Evolutionary conservation across 2,888 invertebrate species (phyloP).

Genomic region (Platynereis dumerilii): DNA sequence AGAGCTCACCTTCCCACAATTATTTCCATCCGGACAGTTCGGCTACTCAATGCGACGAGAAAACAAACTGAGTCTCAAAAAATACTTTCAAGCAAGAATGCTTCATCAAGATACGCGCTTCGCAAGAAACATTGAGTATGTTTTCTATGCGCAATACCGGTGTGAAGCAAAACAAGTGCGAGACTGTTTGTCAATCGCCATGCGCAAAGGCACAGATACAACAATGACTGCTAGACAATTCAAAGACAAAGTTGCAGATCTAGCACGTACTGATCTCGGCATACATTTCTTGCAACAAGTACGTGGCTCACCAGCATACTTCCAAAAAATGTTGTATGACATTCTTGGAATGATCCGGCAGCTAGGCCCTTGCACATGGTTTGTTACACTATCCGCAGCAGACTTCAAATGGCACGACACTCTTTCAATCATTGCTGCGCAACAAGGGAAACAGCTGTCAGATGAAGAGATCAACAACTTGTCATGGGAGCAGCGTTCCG

Average conservation of each 20-base stretch:
- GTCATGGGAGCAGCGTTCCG: conserved; percentile 36
- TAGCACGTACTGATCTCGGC: too few relatives aligned
- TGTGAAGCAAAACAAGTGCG: neutral
- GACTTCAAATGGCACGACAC: conserved; percentile 43
- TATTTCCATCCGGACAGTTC: too few relatives aligned
- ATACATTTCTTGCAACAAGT: too few relatives aligned
- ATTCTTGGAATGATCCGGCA: conserved; percentile 42
- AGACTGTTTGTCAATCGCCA: neutral
- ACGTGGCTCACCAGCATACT: too few relatives aligned
- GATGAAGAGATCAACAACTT: conserved; percentile 31
- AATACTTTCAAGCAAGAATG: too few relatives aligned
- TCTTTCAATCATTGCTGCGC: conserved; percentile 32
- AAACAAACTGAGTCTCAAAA: too few relatives aligned
- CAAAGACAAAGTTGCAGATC: too few relatives aligned
- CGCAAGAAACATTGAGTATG: too few relatives aligned
- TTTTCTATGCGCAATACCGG: too few relatives aligned
- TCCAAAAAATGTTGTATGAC: conserved; percentile 34
- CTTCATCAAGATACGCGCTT: too few relatives aligned
- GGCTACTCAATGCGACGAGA: too few relatives aligned
- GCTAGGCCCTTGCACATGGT: conserved; percentile 41
- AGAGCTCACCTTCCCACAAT: too few relatives aligned
- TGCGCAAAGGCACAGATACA: neutral
- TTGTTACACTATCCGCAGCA: conserved; percentile 42
- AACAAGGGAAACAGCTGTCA: conserved; percentile 29
- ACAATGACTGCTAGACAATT: neutral